A percentile compares a stretch with the other conserved stretches of the same genome.
Evolutionary conservation across 2,797 vertebrate genomes (phyloP).

Genomic region (Notolepis coatsorum): DNA sequence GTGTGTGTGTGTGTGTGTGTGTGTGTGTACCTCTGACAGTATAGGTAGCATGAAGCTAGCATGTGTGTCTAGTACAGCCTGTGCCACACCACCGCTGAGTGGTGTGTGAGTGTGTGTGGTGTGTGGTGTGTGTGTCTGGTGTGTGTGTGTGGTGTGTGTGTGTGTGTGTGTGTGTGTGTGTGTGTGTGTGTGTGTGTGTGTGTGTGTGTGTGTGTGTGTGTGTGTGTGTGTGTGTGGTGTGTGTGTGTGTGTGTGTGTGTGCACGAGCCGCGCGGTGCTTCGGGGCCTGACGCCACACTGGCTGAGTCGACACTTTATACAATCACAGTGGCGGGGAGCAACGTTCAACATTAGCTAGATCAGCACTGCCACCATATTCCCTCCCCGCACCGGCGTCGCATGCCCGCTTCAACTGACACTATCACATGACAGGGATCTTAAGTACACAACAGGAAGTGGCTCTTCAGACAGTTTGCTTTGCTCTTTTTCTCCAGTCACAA

Average conservation of each 20-base stretch:
- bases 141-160: too few species aligned
- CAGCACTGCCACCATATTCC: conserved; percentile 74
- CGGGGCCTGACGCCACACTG: conserved; percentile 59
- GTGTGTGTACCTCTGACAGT: background rate
- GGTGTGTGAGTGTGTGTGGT: background rate
- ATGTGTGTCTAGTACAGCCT: background rate
- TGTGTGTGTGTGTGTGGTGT: conserved; percentile 9
- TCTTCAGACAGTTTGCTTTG: conserved; percentile 77
- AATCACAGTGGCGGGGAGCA: conserved; percentile 52
- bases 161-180: too few species aligned
- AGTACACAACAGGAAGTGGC: conserved; percentile 82
- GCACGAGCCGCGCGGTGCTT: conserved; percentile 41
- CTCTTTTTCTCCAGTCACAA: conserved; percentile 47
- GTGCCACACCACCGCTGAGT: background rate
- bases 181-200: background rate
- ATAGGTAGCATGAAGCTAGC: too few species aligned
- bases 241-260: conserved; percentile 24
- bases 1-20: background rate
- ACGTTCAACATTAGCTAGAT: conserved; percentile 77
- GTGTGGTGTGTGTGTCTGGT: too few species aligned
- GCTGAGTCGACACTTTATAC: conserved; percentile 82
- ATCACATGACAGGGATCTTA: conserved; percentile 78
- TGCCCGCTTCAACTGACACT: conserved; percentile 63
- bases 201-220: background rate
- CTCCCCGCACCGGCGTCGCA: conserved; percentile 43